Evolutionary conservation across 2,888 invertebrate species (phyloP), one percentile per base, ranked within the genome.

Genomic region (Phragmatobia fuliginosa): DNA sequence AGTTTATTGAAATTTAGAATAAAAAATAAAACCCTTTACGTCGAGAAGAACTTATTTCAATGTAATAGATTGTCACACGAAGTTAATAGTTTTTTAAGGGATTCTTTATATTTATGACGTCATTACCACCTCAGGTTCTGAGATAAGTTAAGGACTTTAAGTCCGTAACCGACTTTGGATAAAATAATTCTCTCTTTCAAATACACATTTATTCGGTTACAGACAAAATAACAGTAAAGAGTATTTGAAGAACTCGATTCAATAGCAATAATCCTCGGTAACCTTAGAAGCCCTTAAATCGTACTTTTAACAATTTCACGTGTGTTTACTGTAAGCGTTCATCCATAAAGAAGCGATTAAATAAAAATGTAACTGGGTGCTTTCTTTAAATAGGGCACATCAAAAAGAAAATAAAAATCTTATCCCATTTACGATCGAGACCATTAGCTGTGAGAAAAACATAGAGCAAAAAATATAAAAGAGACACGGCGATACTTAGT

Each of bases 401-500:
- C 89, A 89, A 89, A 89, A 85, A 83, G 86, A 85, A 89, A 90
- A 89, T 89, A 89, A 90, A 90, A 89, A 87, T 88, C 88, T 88
- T 88, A 90, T 90, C 85, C 87, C 85, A 87, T 90, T 91, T 89
- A 90, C 90, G 89, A 90, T 89, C 88, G 83, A 81, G 82, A 79
- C 89, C 88, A 88, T 90, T 90, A 89, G 87, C 86, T 83, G 84
- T 81, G 86, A 88, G 86, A 87, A 87, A 88, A 89, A 88, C 85
- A 88, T 87, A 87, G 85, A 86, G 80, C 77, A 85, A 87, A 86
- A 87, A 85, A 83, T 80, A 88, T 85, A 87, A 83, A 85, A 83
- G 82, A 88, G 87, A 88, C 88, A 86, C 83, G 83, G 81, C 85
- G 85, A 85, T 87, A 87, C 87, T 90, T 86, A 87, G 86, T 86